Evolutionary conservation across 2,797 vertebrate species (phyloP), one percentile per base, ranked within the genome.

Genomic region (Microctenopoma stevenorrisi): DNA sequence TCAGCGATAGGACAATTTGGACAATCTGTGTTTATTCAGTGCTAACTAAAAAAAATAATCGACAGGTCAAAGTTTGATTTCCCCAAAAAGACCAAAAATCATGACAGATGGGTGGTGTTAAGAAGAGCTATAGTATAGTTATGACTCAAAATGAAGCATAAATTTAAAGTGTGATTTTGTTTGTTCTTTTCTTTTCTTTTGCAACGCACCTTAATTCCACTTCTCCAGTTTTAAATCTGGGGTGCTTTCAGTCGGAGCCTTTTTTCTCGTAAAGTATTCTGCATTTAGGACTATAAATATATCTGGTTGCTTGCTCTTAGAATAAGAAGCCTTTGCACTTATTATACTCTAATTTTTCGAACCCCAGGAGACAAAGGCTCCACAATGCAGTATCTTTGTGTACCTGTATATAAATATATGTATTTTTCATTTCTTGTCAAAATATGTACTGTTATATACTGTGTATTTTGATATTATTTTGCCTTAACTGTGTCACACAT

Each of bases 381-480:
- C 74, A 79, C 75, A 76, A 87, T 89, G 86, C 93, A 93, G 91
- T 93, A 93, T 91, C 86, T 77, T 76, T 87, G 85, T 92, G 88
- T 91, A 86, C 76, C 60, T 91, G 74, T 86, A 81, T 88, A 87
- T 84, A 86, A 62, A 81, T 84, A 77, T 77, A 81, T 79, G 74
- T 80, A 61, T 72, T 58, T 84, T 64, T 64, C 13, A 46, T 74
- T 43, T 68, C 66, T 42, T 54, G 43, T 64, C 50, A 66, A 73
- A 73, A 60, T 62, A 68, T 4, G 7, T 84, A 76, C 54, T 64
- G 68, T 76, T 77, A 59, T 73, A 57, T 86, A 80, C 68, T 83
- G 64, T 81, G 70, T 78, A 85, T 88, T 78, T 81, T 85, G 72
- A 61, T 74, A 72, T 78, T 50, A 42, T 82, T 65, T 83, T 64